Evolutionary conservation across 2,888 invertebrate genomes (phyloP), one percentile per base, ranked within the genome.

Genomic region (Pseudococcus longispinus): DNA sequence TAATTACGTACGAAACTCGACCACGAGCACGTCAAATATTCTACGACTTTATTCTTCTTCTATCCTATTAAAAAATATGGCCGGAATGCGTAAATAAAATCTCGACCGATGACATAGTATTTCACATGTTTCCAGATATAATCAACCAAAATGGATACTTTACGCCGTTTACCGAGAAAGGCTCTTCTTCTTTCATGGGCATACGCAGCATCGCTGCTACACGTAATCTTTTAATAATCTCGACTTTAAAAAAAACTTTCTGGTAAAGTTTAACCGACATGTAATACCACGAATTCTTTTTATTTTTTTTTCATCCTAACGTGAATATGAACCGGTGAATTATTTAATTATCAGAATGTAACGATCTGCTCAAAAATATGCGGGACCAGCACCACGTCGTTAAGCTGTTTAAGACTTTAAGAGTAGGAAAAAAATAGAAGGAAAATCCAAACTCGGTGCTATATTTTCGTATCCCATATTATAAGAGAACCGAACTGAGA

Each of bases 321-420:
- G 37, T 37, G 51, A 51, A 51, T 51, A 60, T 23, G 60, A 51
- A 46, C 44, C 74, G 20, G 37, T 80, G 77, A 80, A 80, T 80
- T 80, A 80, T 80, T 80, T 80, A 80, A 80, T 80, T 80, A 80
- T 80, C 77, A 80, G 77, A 80, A 80, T 80, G 77, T 29, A 80
- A 80, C 77, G 77, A 80, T 80, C 77, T 80, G 77, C 77, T 80
- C 6, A 42, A 42, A 80, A 20, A 80, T 80, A 80, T 80, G 77
- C 77, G 77, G 77, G 77, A 80, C 77, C 77, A 42, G 77, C 77
- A 80, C 77, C 77, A 80, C n/a, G 42, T 80, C 42, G 77, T 37
- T 80, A 80, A 42, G 18, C 0, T 9, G 20, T 74, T 37, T 37
- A 37, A 37, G 9, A 60, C 51, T 6, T 4, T 11, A 60, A 60